Percentiles rank a stretch among this genome's conserved stretches.
These are phyloP conservation scores for Prorops nasuta DNA, from an alignment of 1,140 invertebrate genomes.

Conservation along the genomic window DNA sequence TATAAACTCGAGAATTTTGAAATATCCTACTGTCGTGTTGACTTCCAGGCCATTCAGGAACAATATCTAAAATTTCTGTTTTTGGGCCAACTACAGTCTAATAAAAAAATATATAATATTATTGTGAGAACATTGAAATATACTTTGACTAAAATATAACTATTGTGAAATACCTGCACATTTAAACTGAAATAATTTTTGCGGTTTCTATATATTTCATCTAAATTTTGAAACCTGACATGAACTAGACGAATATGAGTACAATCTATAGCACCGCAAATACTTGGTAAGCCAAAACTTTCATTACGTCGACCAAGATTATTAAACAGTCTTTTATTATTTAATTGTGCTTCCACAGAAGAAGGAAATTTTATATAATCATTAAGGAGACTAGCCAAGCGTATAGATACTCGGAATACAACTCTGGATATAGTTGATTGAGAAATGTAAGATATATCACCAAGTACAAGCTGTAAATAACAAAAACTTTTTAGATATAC, in stretches of 20 bases:
- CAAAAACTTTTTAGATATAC: no score
- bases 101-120: constrained; percentile 4
- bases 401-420: neutral
- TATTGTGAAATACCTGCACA: constrained; percentile 22
- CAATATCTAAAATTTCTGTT: constrained; percentile 8
- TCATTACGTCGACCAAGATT: constrained; percentile 9
- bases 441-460: neutral
- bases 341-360: neutral
- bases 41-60: constrained; percentile 26
- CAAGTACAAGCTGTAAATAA: neutral
- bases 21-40: constrained; percentile 29
- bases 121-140: constrained; percentile 1
- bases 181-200: constrained; percentile 26
- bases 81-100: constrained; percentile 15
- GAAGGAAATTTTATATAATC: constrained; percentile 10
- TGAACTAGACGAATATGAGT: constrained; percentile 15
- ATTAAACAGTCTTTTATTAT: constrained; percentile 12
- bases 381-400: constrained; percentile 13
- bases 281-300: constrained; percentile 16
- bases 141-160: neutral
- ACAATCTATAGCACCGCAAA: constrained; percentile 7
- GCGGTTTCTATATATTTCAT: constrained; percentile 14
- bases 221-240: constrained; percentile 16
- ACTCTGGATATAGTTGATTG: neutral
- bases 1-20: constrained; percentile 21